These are phyloP conservation scores for Danio rerio DNA, from an alignment of 2,113 vertebrate genomes.

Conservation along the genomic window GRCz12tu NC_133199.1:4746001-4746500, in stretches of 20 bases:
- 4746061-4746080: neutral
- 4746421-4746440: neutral
- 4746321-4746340: neutral
- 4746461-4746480: too few species aligned
- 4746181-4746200: conserved; percentile 50
- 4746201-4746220: conserved; percentile 66
- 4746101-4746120: conserved; percentile 24
- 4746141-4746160: conserved; percentile 68
- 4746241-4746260: conserved; percentile 1
- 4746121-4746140: conserved; percentile 19
- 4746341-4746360: neutral
- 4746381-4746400: neutral
- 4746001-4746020: too few species aligned
- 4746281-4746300: neutral
- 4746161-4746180: conserved; percentile 55
- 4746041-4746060: neutral
- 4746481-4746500: neutral
- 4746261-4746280: neutral
- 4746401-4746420: neutral
- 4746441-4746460: too few species aligned
- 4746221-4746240: conserved; percentile 36
- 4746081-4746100: neutral
- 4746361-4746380: neutral
- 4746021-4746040: too few species aligned
- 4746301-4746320: neutral